phyloP scores from a whole-genome alignment of 2,888 invertebrate genomes.

The Molanna angustata region DNA sequence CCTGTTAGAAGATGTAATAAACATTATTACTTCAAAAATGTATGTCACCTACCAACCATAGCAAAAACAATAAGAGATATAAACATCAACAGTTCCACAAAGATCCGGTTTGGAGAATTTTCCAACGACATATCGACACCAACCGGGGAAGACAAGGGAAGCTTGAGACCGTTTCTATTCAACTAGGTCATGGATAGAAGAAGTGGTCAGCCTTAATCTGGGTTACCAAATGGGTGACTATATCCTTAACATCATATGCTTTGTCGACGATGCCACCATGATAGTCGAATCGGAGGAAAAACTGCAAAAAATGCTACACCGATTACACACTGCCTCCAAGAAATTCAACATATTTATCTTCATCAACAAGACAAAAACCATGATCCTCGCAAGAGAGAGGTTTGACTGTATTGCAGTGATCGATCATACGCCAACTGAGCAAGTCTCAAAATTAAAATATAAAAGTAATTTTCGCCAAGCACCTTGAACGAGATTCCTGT shows the following conservation, averaged over 20 bases:
- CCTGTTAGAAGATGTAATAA: neutral
- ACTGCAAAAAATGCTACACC: neutral
- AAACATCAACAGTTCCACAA: too few relatives aligned
- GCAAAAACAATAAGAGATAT: too few relatives aligned
- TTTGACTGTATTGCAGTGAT: constrained; percentile 1
- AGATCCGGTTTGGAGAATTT: neutral
- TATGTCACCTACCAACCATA: too few relatives aligned
- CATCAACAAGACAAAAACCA: neutral
- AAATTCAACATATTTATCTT: too few relatives aligned
- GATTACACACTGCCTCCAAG: too few relatives aligned
- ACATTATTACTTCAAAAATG: too few relatives aligned
- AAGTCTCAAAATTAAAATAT: constrained; percentile 3
- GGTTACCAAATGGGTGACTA: neutral
- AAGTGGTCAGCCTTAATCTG: too few relatives aligned
- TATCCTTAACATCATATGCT: constrained; percentile 1
- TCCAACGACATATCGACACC: neutral
- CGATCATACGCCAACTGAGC: constrained; percentile 6
- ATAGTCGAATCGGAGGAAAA: constrained; percentile 4
- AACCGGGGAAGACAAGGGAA: neutral
- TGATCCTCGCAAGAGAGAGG: neutral
- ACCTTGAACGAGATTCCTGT: too few relatives aligned
- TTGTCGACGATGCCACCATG: neutral
- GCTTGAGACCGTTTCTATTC: neutral
- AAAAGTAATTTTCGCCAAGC: too few relatives aligned
- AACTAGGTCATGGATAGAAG: neutral